Evolutionary conservation across 2,113 vertebrate genomes (phyloP), one percentile per base, ranked within the genome.

Genomic region (Melanostigma gelatinosum): DNA sequence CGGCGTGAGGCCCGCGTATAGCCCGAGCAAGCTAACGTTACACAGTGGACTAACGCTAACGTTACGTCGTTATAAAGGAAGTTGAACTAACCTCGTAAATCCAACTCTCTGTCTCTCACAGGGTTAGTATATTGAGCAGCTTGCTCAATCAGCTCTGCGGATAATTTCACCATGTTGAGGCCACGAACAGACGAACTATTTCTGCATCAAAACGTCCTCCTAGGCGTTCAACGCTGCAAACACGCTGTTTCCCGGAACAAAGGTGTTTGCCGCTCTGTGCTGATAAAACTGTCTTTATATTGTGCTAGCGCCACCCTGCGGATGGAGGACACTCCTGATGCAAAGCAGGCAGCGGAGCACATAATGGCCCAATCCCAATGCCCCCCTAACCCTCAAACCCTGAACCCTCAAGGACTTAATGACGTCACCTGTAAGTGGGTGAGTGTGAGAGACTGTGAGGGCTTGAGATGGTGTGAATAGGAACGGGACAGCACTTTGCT

Each of bases 91-190:
- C 98, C 98, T 58, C 97, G 93, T 11, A 99, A 88, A 46, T 98
- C 98, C 82, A 99, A 90, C 90, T 98, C 98, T 20, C 97, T 86
- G 93, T 98, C 97, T 34, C 97, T 94, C 77, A 98, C 96, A 0
- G 97, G 96, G 82, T 97, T 99, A 0, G 97, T 99, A 84, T 97
- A 98, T 58, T 98, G 98, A 46, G 97, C 97, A 27, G 97, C 97
- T 92, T 97, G 96, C 95, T 99, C 97, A 8, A 99, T 97, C 34
- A 98, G 86, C 85, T 99, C 98, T 1, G 97, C 97, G 18, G 97
- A 97, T 34, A 99, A 80, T 75, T 99, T 98, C 87, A 98, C 97
- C 98, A 98, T 99, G 27, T 78, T 89, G 82, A 73, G 6, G 11
- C 24, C 27, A 1, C 7, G 1, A 27, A 18, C 16, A 48, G 50